Base-by-base conservation (phyloP, 2,797 vertebrate species). In the Saxicola maurus region DNA sequence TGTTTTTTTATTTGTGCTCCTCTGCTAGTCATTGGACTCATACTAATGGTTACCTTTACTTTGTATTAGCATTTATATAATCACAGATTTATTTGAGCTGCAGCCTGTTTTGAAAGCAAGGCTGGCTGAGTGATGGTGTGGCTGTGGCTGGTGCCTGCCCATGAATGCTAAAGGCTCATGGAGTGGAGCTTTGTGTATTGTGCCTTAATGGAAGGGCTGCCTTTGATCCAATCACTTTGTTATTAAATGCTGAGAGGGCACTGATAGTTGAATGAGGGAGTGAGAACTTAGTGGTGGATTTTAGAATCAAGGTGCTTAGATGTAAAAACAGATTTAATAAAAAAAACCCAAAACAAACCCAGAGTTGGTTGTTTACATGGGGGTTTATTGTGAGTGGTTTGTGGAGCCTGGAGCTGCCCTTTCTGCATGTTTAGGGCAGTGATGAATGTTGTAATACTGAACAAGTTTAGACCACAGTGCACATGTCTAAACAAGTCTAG, bases 71-170 rank as follows among this genome's bases (percentile, higher is more conserved):
- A 24, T 90, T 82, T 82, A 51, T 33, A 51, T 80, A 84, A 81
- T 93, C 71, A 40, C 49, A 57, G 86, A 57, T 90, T 79, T 78
- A 61, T 78, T 86, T 77, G 71, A 49, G 42, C 90, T 69, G 61
- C 35, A 71, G 78, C 57, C 61, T 71, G 51, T 57, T 86, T 40
- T 53, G 68, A 82, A 84, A 57, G 68, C 51, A 77, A 11, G 71
- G 61, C 55, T 3, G 6, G 28, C 38, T 76, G 84, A 79, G 28
- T 17, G 31, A 46, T 69, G 60, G 30, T 25, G n/a, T 66, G 20
- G 69, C 77, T 56, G 52, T 60, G 25, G 52, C 19, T 86, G 5
- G 8, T 0, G 10, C 71, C 62, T 78, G 75, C 42, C 45, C 3
- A 0, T 61, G 79, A 87, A 80, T 85, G 9, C 27, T 49, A 37